These are phyloP conservation scores for Xenentodon cancila DNA, from an alignment of 2,797 vertebrate genomes.

Conservation along the genomic window DNA sequence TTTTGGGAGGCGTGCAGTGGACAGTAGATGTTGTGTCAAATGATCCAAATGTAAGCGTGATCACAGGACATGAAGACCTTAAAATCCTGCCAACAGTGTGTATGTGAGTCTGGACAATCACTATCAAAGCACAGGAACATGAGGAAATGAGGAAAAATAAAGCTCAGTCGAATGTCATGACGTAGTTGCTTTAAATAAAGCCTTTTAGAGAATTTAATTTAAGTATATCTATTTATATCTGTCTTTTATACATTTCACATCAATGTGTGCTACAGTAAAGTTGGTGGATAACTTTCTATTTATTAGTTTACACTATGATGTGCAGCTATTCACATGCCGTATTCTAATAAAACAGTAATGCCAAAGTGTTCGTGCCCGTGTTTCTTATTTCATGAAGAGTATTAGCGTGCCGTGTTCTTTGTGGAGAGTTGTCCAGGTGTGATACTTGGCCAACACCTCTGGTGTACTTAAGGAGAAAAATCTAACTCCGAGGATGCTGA, in stretches of 20 bases:
- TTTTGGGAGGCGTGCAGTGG: conserved; percentile 28
- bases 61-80: conserved; percentile 61
- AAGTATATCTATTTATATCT: conserved; percentile 75
- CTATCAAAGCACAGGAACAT: conserved; percentile 71
- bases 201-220: conserved; percentile 73
- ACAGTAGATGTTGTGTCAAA: conserved; percentile 40
- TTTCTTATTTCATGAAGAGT: conserved; percentile 40
- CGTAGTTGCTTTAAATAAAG: conserved; percentile 66
- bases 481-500: conserved; percentile 25
- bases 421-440: conserved; percentile 19
- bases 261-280: conserved; percentile 71
- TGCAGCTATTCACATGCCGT: conserved; percentile 76
- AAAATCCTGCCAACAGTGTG: conserved; percentile 64
- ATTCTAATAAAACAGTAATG: conserved; percentile 83
- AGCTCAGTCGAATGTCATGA: conserved; percentile 72
- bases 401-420: conserved; percentile 19
- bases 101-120: conserved; percentile 78
- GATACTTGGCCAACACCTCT: conserved; percentile 17
- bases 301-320: conserved; percentile 73
- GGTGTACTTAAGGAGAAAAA: conserved; percentile 25
- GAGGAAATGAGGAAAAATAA: conserved; percentile 40
- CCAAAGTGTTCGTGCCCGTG: conserved; percentile 37
- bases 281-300: conserved; percentile 79
- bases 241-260: conserved; percentile 85
- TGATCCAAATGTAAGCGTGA: conserved; percentile 44